Percentiles rank a stretch among this genome's conserved stretches.
phyloP scores from a whole-genome alignment of 2,888 invertebrate species.

The Crossocerus cetratus region DNA sequence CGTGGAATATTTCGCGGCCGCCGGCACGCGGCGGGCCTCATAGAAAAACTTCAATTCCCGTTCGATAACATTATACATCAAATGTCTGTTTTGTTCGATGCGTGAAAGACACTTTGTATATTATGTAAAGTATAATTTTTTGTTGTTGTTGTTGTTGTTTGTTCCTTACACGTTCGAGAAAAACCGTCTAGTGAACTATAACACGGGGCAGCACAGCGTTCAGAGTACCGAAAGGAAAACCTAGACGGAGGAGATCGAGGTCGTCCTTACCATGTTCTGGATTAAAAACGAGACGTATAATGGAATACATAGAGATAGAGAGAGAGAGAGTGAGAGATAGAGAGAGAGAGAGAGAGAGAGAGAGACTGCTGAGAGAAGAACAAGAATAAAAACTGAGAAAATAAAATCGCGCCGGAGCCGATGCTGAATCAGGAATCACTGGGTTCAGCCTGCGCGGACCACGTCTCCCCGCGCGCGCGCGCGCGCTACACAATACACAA shows the following conservation, averaged over 20 bases:
- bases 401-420: slow-evolving; percentile 11
- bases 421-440: not conserved
- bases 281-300: slow-evolving; percentile 17
- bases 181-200: slow-evolving; percentile 52
- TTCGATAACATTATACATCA: slow-evolving; percentile 66
- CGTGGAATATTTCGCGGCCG: slow-evolving; percentile 61
- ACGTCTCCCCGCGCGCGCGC: slow-evolving; percentile 52
- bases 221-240: slow-evolving; percentile 34
- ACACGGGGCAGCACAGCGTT: slow-evolving; percentile 54
- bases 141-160: too few relatives aligned
- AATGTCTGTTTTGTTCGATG: slow-evolving; percentile 66
- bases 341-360: slow-evolving; percentile 22
- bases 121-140: slow-evolving; percentile 48
- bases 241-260: slow-evolving; percentile 26
- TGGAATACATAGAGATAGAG: slow-evolving; percentile 7
- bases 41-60: slow-evolving; percentile 70
- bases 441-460: slow-evolving; percentile 7
- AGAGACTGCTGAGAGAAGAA: slow-evolving; percentile 5
- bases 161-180: slow-evolving; percentile 53
- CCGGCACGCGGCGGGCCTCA: slow-evolving; percentile 44
- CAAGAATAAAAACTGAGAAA: not conserved
- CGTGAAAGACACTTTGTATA: slow-evolving; percentile 69
- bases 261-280: slow-evolving; percentile 21
- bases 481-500: slow-evolving; percentile 65
- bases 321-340: slow-evolving; percentile 15